Percentiles rank a stretch among this genome's conserved stretches.
Conservation (phyloP, 2,797 vertebrate species). For the Morus bassanus region DNA sequence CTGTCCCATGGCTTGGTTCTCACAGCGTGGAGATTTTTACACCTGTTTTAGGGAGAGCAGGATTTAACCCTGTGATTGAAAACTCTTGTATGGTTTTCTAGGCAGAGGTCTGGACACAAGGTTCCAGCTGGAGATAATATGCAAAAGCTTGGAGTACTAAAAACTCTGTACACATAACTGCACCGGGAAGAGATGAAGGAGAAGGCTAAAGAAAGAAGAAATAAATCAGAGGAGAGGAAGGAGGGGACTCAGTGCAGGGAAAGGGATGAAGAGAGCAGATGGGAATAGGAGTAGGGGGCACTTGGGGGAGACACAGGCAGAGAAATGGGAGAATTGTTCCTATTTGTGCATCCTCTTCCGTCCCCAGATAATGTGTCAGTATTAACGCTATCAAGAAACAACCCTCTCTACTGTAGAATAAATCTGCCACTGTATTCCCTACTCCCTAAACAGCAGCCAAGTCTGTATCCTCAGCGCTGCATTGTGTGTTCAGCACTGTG, state of each 20-base stretch:
- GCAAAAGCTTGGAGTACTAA: neutral
- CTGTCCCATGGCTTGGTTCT: neutral
- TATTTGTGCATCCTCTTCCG: constrained; percentile 46
- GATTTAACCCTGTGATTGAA: neutral
- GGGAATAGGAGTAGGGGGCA: constrained; percentile 5
- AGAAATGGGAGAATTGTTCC: constrained; percentile 52
- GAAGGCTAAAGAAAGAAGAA: neutral
- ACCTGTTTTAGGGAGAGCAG: neutral
- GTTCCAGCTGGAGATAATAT: neutral
- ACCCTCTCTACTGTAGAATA: constrained; percentile 47
- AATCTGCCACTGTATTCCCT: constrained; percentile 62
- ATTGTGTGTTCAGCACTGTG: neutral
- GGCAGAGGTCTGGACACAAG: neutral
- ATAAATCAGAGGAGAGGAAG: neutral
- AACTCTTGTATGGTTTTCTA: neutral
- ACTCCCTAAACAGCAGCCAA: constrained; percentile 28
- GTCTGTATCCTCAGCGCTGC: constrained; percentile 1
- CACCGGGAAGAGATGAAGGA: neutral
- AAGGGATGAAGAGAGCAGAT: neutral
- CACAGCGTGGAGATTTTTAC: neutral
- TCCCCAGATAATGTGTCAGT: constrained; percentile 49
- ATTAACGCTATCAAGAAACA: constrained; percentile 48
- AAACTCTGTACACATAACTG: neutral
- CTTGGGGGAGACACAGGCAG: constrained; percentile 13
- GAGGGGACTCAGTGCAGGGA: neutral